Conservation (phyloP, 2,797 vertebrate genomes). For the Pantherophis vulpinus region DNA sequence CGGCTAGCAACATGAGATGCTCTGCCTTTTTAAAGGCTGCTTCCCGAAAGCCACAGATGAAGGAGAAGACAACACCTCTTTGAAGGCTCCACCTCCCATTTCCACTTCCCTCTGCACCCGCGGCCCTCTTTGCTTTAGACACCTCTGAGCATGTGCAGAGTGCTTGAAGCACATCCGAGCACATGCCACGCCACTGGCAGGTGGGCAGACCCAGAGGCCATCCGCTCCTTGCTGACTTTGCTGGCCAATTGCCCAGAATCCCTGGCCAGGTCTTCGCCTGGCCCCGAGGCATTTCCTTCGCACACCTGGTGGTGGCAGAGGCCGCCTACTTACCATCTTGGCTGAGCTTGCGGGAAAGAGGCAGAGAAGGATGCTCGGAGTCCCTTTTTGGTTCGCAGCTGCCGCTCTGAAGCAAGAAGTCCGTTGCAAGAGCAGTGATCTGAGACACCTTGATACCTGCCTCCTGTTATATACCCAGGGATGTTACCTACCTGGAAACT, state of each 20-base stretch:
- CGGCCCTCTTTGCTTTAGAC: not conserved
- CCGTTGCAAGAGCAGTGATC: not conserved
- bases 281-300: not conserved
- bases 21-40: too few species aligned
- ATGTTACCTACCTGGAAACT: conserved; percentile 67
- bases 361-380: not conserved
- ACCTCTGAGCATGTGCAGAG: not conserved
- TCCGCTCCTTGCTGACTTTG: not conserved
- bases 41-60: not conserved
- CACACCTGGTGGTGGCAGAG: conserved; percentile 26
- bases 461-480: conserved; percentile 55
- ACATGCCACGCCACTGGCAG: not conserved
- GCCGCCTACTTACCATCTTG: not conserved
- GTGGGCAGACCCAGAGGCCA: not conserved
- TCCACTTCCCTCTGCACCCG: not conserved
- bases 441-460: not conserved
- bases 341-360: not conserved
- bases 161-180: not conserved
- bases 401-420: not conserved
- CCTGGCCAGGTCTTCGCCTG: not conserved
- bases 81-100: not conserved
- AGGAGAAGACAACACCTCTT: not conserved
- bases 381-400: conserved; percentile 28
- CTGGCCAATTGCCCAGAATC: not conserved
- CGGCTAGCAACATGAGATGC: not conserved